Evolutionary conservation across 2,888 invertebrate genomes (phyloP).

Genomic region (Tolmerus cingulatus): DNA sequence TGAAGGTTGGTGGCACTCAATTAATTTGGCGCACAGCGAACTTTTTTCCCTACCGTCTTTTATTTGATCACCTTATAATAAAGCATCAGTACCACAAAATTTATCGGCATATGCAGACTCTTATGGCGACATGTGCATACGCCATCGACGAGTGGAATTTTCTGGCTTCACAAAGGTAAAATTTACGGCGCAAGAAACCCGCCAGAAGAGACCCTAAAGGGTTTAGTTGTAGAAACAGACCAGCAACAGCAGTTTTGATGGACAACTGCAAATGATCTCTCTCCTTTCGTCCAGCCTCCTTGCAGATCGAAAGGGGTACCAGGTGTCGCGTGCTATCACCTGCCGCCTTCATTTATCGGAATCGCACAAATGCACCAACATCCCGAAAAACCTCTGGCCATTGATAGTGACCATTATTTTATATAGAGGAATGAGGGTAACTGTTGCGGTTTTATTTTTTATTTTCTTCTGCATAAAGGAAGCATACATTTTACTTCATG

Average conservation of each 20-base stretch:
- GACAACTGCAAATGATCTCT: neutral
- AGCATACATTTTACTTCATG: no score
- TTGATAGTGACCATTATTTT: neutral
- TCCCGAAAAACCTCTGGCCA: neutral
- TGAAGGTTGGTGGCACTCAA: no score
- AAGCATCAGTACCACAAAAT: neutral
- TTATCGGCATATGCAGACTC: neutral
- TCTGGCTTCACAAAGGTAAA: neutral
- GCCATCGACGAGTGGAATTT: neutral
- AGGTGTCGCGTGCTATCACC: slow-evolving; percentile 41
- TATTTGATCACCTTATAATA: no score
- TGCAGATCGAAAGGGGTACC: neutral
- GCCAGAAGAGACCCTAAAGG: neutral
- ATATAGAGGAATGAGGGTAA: neutral
- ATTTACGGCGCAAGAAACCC: neutral
- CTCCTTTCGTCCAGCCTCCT: neutral
- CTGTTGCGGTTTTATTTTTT: neutral
- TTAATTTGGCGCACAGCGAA: no score
- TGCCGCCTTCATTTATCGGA: slow-evolving; percentile 14
- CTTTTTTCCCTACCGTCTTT: no score
- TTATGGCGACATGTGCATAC: neutral
- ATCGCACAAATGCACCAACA: neutral
- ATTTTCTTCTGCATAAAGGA: neutral
- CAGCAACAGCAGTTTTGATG: slow-evolving; percentile 1
- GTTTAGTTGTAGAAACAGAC: neutral